Evolutionary conservation across 2,888 invertebrate species (phyloP), one percentile per base, ranked within the genome.

Genomic region (Dermolepida albohirtum): DNA sequence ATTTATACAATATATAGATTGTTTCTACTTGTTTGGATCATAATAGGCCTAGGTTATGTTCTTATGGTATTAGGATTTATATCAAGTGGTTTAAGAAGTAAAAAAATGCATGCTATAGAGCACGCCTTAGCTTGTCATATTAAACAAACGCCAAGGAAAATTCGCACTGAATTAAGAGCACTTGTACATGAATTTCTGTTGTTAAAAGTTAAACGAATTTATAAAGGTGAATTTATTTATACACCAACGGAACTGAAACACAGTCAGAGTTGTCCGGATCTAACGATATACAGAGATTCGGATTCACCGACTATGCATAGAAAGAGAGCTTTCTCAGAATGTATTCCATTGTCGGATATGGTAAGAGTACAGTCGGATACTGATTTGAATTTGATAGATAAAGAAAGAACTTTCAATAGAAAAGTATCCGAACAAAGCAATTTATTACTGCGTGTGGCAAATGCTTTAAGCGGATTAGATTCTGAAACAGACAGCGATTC

Each of bases 21-120:
- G 68, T 92, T 93, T 75, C 86, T 96, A 0, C 89, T 96, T 39
- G 82, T 92, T 27, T 96, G 96, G 96, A 94, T 96, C 64, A 93
- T 95, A 69, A 95, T 95, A 77, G 96, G 96, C 0, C 86, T 96
- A 71, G 96, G 96, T 0, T 96, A 96, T 81, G 88, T 95, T 50
- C 90, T 95, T 22, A 96, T 96, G 96, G 89, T 95, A 51, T 88
- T 95, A 74, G 92, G 93, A 1, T 95, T 94, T 78, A 93, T 95
- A 73, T 91, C 93, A 0, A 88, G 89, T 68, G 92, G 90, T 4
- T 87, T 93, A 88, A 85, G 88, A 63, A 93, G 93, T 74, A 93
- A 94, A 79, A 87, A 89, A 74, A 87, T 95, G 64, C 88, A 89
- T 41, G 86, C 87, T 75, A 83, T 94, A 71, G 94, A 95, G 80